Base-by-base conservation (phyloP, 2,888 invertebrate species). In the Limnephilus rhombicus region DNA sequence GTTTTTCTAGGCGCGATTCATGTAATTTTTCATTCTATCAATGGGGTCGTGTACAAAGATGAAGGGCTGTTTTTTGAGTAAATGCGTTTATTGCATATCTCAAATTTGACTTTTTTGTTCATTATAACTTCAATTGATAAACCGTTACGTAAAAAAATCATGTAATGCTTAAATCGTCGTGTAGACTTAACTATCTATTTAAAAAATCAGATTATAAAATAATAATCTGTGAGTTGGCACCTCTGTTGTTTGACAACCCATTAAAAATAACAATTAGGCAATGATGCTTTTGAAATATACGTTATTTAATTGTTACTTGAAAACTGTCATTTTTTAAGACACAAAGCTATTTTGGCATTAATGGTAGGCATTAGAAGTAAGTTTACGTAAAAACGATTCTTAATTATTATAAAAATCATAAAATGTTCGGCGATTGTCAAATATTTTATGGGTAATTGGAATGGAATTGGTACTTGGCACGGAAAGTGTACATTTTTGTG, bases 391-490 rank as follows among this genome's bases (percentile, higher is more conserved):
- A 86, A 86, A 29, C 29, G 45, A 49, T 86, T 45, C 86, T 86
- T 86, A 45, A 86, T 86, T 37, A 86, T 68, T n/a, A n/a, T n/a
- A 15, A 45, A 29, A 86, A 86, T 86, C 37, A 49, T 49, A 29
- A 86, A 86, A 49, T 86, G 9, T n/a, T 29, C 45, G 7, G 29
- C 49, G 29, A 41, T 45, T 86, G n/a, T 86, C 86, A 86, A 86
- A 86, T 49, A 86, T 86, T 86, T 86, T 49, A 86, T 45, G 86
- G 37, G 49, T 45, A 49, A 49, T 68, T 91, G 45, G 90, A 91
- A 90, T 45, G 85, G 45, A 85, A 89, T 90, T 29, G 91, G 81
- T 85, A 37, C 68, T 85, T 91, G 82, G 88, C 91, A 91, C 91
- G 91, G 34, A 82, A 88, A 89, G 82, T 87, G 41, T n/a, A 86